Conservation (phyloP, 1,140 invertebrate species). For the Caenorhabditis latens region DNA sequence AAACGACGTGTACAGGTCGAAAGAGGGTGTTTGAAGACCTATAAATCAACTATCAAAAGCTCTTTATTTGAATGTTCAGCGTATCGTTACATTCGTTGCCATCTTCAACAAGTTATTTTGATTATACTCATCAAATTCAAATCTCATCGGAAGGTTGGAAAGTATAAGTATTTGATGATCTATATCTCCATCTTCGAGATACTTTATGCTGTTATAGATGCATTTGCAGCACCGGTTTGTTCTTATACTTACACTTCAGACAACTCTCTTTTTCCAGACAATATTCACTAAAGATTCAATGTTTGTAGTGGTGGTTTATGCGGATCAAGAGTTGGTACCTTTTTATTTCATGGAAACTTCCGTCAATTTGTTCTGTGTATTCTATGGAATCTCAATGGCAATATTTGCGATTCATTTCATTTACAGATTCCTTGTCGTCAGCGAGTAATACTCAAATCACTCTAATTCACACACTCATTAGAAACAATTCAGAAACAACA, state of each 20-base stretch:
- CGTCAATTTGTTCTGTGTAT: not conserved
- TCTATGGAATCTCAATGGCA: slow-evolving; percentile 18
- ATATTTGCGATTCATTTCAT: slow-evolving; percentile 29
- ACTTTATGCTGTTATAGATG: not conserved
- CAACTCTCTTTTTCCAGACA: not conserved
- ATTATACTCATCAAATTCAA: slow-evolving; percentile 1
- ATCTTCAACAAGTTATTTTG: not conserved
- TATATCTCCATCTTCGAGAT: slow-evolving; percentile 21
- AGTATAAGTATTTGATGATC: slow-evolving; percentile 7
- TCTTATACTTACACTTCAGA: not conserved
- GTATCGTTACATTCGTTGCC: not conserved
- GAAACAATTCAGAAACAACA: not conserved
- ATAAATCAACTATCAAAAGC: too few species aligned
- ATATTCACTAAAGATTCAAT: not conserved
- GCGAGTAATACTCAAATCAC: not conserved
- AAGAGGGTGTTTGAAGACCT: too few species aligned
- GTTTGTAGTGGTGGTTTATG: not conserved
- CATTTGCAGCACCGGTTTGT: not conserved
- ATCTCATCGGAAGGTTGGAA: slow-evolving; percentile 10
- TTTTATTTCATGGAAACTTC: not conserved
- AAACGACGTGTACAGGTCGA: too few species aligned
- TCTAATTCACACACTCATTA: too few species aligned
- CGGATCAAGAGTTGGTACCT: not conserved
- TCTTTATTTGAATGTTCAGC: too few species aligned
- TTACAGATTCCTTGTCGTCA: slow-evolving; percentile 10